phyloP scores from a whole-genome alignment of 2,888 invertebrate species.

The Ceraclea dissimilis region DNA sequence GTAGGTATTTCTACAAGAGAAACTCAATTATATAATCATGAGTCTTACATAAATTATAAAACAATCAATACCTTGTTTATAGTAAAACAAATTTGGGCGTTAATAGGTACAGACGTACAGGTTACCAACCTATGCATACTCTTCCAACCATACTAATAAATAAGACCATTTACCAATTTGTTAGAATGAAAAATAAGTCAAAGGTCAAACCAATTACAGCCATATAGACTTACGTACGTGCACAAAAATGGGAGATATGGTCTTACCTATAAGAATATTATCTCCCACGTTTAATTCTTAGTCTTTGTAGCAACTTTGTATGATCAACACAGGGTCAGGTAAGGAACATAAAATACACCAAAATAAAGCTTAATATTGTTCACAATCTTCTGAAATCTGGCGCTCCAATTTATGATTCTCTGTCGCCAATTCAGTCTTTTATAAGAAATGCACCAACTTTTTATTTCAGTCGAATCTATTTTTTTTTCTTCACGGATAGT shows the following conservation, averaged over 20 bases:
- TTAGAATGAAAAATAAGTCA: slow-evolving; percentile 1
- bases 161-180: background rate
- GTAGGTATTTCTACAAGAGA: too few species aligned
- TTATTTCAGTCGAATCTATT: too few species aligned
- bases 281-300: slow-evolving; percentile 1
- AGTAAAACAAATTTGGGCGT: background rate
- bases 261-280: background rate
- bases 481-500: too few species aligned
- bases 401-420: too few species aligned
- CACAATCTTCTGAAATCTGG: too few species aligned
- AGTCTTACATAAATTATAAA: background rate
- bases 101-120: background rate
- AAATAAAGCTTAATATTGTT: too few species aligned
- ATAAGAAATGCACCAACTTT: too few species aligned
- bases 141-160: background rate
- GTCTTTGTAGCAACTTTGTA: too few species aligned
- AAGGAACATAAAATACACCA: too few species aligned
- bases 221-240: background rate
- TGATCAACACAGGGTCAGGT: too few species aligned
- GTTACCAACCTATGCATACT: background rate
- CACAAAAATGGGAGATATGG: background rate
- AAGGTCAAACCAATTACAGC: slow-evolving; percentile 13
- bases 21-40: too few species aligned
- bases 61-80: background rate
- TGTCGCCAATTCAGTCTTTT: too few species aligned